Evolutionary conservation across 2,113 vertebrate genomes (phyloP), one percentile per base, ranked within the genome.

Genomic region (Nothocercus julius): DNA sequence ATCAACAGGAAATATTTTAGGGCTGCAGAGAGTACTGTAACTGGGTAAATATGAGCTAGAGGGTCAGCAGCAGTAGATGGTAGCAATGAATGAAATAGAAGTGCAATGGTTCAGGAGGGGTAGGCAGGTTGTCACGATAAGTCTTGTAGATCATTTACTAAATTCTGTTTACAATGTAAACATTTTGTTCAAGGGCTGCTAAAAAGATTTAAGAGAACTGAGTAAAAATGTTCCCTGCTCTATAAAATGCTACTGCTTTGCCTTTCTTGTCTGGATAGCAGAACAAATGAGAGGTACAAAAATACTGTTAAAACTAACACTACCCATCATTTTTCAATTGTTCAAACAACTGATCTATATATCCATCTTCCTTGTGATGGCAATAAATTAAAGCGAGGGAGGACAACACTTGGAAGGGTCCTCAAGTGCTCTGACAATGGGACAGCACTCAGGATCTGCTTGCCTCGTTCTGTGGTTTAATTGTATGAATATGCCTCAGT

Each of bases 241-340:
- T 67, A 78, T 95, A 94, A 97, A 97, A 95, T 8, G 93, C 82
- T 95, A 63, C 81, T 94, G 89, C 93, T 94, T 95, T 93, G 92
- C 89, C 69, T 92, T 93, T 95, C 83, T 69, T 87, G 75, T 86
- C 83, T 93, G 93, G 90, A 61, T 89, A 90, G 74, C 58, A 82
- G 63, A 92, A 95, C 90, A 95, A 95, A 97, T 32, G 78, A 84
- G 79, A 92, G 47, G 89, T 75, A 86, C 94, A 94, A 93, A 95
- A 90, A 90, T 64, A 73, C 76, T 47, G 56, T 61, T 92, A 77
- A 87, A 91, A 67, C 74, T 87, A 59, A 61, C 58, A 64, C 44
- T 22, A 3, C 66, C 70, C 42, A 90, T 80, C 7, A 67, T 96
- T 95, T 95, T 96, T 93, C 93, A 96, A 47, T 86, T 80, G 76